phyloP scores from a whole-genome alignment of 2,113 vertebrate species.

The Lipophrys pholis region DNA sequence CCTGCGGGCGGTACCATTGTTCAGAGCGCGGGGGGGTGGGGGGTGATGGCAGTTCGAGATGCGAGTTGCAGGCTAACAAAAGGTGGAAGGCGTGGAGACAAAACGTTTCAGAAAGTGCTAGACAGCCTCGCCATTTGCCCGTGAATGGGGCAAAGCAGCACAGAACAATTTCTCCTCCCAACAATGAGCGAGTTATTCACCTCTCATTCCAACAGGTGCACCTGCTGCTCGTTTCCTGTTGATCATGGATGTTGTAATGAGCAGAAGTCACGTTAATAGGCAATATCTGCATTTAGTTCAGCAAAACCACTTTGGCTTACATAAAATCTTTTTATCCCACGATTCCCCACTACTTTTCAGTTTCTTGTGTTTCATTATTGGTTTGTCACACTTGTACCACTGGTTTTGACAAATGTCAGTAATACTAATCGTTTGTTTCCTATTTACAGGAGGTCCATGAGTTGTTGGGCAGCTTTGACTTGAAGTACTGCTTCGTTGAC shows the following conservation, averaged over 20 bases:
- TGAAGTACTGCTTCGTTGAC: conserved; percentile 98
- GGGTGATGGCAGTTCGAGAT: conserved; percentile 77
- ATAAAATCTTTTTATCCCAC: too few relatives aligned
- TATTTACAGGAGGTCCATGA: conserved; percentile 90
- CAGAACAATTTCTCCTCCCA: conserved; percentile 63
- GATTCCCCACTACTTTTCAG: too few relatives aligned
- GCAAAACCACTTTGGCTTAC: too few relatives aligned
- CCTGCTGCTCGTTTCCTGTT: conserved; percentile 23
- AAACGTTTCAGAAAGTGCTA: conserved; percentile 82
- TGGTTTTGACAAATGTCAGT: too few relatives aligned
- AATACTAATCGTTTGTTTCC: too few relatives aligned
- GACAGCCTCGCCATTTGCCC: conserved; percentile 66
- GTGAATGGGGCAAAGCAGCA: conserved; percentile 68
- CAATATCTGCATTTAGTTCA: too few relatives aligned
- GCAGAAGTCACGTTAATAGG: too few relatives aligned
- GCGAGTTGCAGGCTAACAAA: conserved; percentile 74
- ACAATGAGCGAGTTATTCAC: conserved; percentile 62
- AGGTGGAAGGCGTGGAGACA: conserved; percentile 78
- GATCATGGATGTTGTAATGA: conserved; percentile 21
- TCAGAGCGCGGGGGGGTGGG: conserved; percentile 1
- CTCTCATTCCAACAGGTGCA: conserved; percentile 44
- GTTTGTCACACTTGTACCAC: too few relatives aligned
- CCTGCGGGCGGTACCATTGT: conserved; percentile 77
- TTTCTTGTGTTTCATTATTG: too few relatives aligned
- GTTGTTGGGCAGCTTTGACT: conserved; percentile 89